Evolutionary conservation across 2,888 invertebrate genomes (phyloP), one percentile per base, ranked within the genome.

Genomic region (Nomada hirtipes): DNA sequence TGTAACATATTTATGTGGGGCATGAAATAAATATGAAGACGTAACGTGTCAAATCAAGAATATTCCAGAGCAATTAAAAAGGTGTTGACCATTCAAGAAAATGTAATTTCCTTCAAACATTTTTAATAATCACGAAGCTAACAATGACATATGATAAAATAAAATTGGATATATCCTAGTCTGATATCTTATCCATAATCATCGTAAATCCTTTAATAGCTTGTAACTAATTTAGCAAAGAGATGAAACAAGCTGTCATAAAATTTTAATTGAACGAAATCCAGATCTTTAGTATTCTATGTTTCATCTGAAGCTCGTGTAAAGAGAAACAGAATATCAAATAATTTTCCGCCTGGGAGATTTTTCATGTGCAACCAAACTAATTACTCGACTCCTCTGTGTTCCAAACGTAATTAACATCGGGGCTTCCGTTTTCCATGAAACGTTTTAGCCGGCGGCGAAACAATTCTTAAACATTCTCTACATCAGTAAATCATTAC

Each of bases 321-420:
- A 52, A 50, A 65, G 18, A n/a, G 50, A 65, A 53, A 52, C 10
- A 52, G 10, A 29, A 20, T 15, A 9, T 23, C 15, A 36, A 65
- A 29, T 65, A 65, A 65, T 65, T 52, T 65, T 65, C 29, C 13
- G 23, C 65, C n/a, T n/a, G 52, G 65, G 18, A 3, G 52, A 20
- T 29, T 52, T 53, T 52, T 36, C 36, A 65, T 15, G 52, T 29
- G 36, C 29, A 53, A 52, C 15, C 9, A 13, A n/a, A 29, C n/a
- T 65, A 65, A 65, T 36, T 65, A 36, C n/a, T 15, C n/a, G 20
- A n/a, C 20, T 65, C 3, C 52, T 15, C 9, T 20, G 36, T n/a
- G 52, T 52, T 65, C 4, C 23, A 52, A n/a, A 20, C n/a, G 13
- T 65, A 65, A 65, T 65, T 65, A 65, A n/a, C 26, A 52, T n/a